Conservation (phyloP, 2,888 invertebrate genomes). For the Machimus rusticus region DNA sequence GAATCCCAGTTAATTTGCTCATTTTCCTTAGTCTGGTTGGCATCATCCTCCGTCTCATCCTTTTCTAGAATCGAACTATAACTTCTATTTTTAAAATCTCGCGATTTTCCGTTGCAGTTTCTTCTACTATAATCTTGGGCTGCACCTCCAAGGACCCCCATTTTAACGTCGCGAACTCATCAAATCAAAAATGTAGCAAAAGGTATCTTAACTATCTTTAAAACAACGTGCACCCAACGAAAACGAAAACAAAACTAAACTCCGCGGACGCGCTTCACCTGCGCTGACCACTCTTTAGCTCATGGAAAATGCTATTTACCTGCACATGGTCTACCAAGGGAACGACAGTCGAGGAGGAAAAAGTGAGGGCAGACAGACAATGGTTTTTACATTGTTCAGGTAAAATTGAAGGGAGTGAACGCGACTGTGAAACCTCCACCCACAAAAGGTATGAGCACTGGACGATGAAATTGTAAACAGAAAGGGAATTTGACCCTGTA, state of each 20-base stretch:
- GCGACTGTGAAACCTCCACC: neutral
- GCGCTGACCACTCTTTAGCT: slow-evolving; percentile 35
- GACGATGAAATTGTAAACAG: slow-evolving; percentile 20
- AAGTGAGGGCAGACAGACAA: neutral
- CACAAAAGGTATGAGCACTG: neutral
- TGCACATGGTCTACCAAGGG: neutral
- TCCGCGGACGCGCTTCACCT: slow-evolving; percentile 45
- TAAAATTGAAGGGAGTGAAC: neutral
- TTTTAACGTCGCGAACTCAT: neutral
- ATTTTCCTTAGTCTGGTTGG: neutral
- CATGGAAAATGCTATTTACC: neutral
- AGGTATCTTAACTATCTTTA: neutral
- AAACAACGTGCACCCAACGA: slow-evolving; percentile 22
- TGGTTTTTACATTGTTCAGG: neutral
- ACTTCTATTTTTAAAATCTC: neutral
- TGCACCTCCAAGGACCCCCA: slow-evolving; percentile 45
- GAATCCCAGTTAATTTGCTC: neutral
- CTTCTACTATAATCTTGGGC: slow-evolving; percentile 19
- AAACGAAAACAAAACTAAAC: slow-evolving; percentile 45
- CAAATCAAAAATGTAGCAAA: neutral
- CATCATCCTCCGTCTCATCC: slow-evolving; percentile 7
- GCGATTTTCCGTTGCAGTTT: neutral
- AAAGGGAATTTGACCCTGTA: neutral
- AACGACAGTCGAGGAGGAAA: neutral
- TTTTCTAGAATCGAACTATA: slow-evolving; percentile 22